Evolutionary conservation across 37 sponge, comb jelly and placozoan species (phyloP).

Genomic region (Lycopodina hypogea): DNA sequence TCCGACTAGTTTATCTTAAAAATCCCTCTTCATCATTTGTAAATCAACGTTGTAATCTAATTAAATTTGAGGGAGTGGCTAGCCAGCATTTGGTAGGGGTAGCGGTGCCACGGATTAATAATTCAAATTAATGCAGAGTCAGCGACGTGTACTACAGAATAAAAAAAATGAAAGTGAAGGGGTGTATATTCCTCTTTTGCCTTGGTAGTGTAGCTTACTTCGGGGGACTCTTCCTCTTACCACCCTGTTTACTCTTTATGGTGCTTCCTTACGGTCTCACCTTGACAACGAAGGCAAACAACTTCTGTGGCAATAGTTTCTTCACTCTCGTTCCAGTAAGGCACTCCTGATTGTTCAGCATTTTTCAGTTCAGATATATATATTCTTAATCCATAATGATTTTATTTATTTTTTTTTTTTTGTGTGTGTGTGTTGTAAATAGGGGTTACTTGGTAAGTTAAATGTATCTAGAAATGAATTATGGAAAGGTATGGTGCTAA

Average conservation of each 20-base stretch:
- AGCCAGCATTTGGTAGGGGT: no score
- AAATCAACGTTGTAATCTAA: no score
- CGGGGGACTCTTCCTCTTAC: slow-evolving; percentile 29
- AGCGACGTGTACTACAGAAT: no score
- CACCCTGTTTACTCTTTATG: slow-evolving; percentile 15
- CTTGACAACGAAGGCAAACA: slow-evolving; percentile 10
- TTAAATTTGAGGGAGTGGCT: no score
- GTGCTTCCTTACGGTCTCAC: slow-evolving; percentile 26
- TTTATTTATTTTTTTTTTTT: neutral
- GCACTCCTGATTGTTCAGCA: neutral
- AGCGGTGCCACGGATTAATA: no score
- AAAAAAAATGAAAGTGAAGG: slow-evolving; percentile 22
- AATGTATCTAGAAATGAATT: neutral
- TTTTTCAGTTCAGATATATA: neutral
- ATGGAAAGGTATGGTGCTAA: neutral
- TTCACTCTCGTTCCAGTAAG: slow-evolving; percentile 59
- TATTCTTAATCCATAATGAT: neutral
- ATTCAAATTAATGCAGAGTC: no score
- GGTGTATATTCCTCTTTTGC: slow-evolving; percentile 35
- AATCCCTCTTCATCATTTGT: no score
- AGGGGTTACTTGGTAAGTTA: slow-evolving; percentile 38
- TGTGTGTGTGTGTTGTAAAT: neutral
- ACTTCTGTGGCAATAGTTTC: neutral
- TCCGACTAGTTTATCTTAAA: no score
- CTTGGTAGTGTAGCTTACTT: slow-evolving; percentile 20